Percentiles rank a stretch among this genome's conserved stretches.
phyloP scores from a whole-genome alignment of 2,797 vertebrate genomes.

The Cheirogaleus major region DNA sequence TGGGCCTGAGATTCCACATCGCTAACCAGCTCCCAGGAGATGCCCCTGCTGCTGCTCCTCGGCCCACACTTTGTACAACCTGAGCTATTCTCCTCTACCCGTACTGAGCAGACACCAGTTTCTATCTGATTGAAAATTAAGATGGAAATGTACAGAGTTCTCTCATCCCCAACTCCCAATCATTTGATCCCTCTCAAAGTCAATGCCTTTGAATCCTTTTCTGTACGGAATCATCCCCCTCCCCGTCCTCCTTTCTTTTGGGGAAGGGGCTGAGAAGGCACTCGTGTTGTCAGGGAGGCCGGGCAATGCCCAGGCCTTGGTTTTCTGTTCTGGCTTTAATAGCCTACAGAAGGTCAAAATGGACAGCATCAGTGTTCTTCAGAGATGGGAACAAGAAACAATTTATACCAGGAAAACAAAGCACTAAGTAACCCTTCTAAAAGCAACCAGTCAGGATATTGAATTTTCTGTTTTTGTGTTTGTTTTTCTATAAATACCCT shows the following conservation, averaged over 20 bases:
- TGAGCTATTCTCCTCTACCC: too few relatives aligned
- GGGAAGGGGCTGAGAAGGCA: not conserved
- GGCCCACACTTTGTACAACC: not conserved
- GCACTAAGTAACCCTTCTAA: not conserved
- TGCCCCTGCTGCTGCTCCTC: not conserved
- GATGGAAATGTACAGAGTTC: not conserved
- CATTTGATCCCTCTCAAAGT: not conserved
- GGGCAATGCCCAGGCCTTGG: not conserved
- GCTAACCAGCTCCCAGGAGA: not conserved
- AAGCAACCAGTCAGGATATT: conserved; percentile 63
- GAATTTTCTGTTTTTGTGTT: conserved; percentile 66
- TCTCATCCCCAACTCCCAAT: not conserved
- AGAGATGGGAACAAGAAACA: conserved; percentile 11
- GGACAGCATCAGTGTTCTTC: not conserved
- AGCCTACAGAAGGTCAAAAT: not conserved
- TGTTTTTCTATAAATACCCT: conserved; percentile 78
- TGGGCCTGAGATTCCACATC: not conserved
- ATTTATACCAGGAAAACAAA: conserved; percentile 50
- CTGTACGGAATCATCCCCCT: not conserved
- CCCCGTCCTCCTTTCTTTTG: not conserved
- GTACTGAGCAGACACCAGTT: not conserved
- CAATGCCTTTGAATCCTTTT: not conserved
- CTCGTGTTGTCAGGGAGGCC: not conserved
- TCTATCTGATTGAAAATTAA: not conserved
- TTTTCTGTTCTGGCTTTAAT: not conserved